A percentile compares a stretch with the other conserved stretches of the same genome.
These are phyloP conservation scores for Eretmochelys imbricata DNA, from an alignment of 2,113 vertebrate genomes.

Conservation along the genomic window DNA sequence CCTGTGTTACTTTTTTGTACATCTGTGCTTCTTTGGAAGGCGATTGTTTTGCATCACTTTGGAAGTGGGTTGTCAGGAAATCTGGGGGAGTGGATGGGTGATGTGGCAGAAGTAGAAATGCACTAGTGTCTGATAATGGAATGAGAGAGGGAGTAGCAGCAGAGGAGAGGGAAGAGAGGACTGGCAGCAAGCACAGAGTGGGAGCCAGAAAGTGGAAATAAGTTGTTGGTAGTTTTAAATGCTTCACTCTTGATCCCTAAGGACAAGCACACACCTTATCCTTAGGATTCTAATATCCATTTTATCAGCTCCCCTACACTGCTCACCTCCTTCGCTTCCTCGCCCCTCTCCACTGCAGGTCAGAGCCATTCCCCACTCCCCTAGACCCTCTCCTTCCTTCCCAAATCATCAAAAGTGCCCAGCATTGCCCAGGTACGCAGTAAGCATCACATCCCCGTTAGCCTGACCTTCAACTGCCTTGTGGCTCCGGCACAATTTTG, in stretches of 20 bases:
- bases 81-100: neutral
- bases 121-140: neutral
- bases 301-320: neutral
- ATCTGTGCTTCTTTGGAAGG: neutral
- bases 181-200: neutral
- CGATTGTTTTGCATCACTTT: neutral
- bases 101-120: neutral
- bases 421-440: fast-evolving
- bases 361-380: neutral
- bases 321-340: neutral
- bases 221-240: constrained; percentile 24
- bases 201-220: constrained; percentile 14
- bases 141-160: neutral
- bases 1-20: neutral
- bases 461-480: neutral
- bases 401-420: neutral
- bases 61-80: constrained; percentile 14
- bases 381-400: neutral
- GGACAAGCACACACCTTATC: neutral
- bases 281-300: neutral
- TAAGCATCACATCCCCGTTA: neutral
- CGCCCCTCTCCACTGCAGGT: neutral
- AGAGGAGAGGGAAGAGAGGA: neutral
- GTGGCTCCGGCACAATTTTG: neutral
- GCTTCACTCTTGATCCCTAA: neutral